phyloP scores from a whole-genome alignment of 2,113 vertebrate genomes.

The Oryzias javanicus region DNA sequence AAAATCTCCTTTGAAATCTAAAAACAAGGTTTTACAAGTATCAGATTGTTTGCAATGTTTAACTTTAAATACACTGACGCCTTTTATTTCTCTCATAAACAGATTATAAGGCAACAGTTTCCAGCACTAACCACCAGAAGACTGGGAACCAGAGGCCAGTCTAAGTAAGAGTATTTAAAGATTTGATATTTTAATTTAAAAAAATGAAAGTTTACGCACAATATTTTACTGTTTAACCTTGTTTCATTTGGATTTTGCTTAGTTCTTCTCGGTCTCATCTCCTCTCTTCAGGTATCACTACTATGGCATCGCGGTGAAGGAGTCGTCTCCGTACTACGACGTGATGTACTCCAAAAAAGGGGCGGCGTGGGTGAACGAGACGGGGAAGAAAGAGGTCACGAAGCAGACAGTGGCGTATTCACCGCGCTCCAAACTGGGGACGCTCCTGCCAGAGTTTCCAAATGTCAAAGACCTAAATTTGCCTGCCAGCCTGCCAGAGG shows the following conservation, averaged over 20 bases:
- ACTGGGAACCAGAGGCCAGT: slow-evolving; percentile 96
- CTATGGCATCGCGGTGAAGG: slow-evolving; percentile 98
- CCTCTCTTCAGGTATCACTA: slow-evolving; percentile 90
- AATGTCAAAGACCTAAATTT: slow-evolving; percentile 99
- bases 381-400: slow-evolving; percentile 98
- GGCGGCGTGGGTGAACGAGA: slow-evolving; percentile 98
- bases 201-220: too few relatives aligned
- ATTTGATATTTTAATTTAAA: too few relatives aligned
- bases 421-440: slow-evolving; percentile 98
- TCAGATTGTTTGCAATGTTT: too few relatives aligned
- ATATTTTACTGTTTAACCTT: neutral
- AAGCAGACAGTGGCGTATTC: slow-evolving; percentile 99
- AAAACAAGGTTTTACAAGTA: too few relatives aligned
- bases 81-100: slow-evolving; percentile 16
- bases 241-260: neutral
- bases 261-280: neutral
- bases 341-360: slow-evolving; percentile 99
- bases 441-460: slow-evolving; percentile 98
- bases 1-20: too few relatives aligned
- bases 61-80: neutral
- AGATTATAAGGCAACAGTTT: slow-evolving; percentile 99
- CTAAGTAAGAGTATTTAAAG: slow-evolving; percentile 84
- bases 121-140: slow-evolving; percentile 94
- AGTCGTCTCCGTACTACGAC: slow-evolving; percentile 97
- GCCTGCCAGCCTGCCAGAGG: slow-evolving; percentile 95